These are phyloP conservation scores for Venustaconcha ellipsiformis DNA, from an alignment of 1,140 invertebrate species.

Conservation along the genomic window DNA sequence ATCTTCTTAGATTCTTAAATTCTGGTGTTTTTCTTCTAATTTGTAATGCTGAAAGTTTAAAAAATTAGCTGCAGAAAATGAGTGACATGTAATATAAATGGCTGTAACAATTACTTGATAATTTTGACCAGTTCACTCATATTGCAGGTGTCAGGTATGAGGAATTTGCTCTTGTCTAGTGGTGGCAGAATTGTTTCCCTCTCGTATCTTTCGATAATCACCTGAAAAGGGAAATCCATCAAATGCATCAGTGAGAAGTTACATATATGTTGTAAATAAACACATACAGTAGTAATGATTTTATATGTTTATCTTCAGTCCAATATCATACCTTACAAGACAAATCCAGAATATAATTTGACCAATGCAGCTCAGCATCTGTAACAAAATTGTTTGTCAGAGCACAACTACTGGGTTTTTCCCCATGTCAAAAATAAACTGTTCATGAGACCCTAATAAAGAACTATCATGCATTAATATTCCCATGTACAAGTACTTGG, in stretches of 20 bases:
- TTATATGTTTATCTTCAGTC: background rate
- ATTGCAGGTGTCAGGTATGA: slow-evolving; percentile 77
- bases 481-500: too few relatives aligned
- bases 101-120: slow-evolving; percentile 69
- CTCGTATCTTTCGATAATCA: slow-evolving; percentile 76
- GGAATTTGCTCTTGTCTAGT: slow-evolving; percentile 77
- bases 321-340: background rate
- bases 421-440: background rate
- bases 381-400: background rate
- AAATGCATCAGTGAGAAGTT: too few relatives aligned
- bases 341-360: background rate
- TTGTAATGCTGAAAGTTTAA: too few relatives aligned
- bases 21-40: too few relatives aligned
- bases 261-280: background rate
- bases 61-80: too few relatives aligned
- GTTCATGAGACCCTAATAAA: too few relatives aligned
- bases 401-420: background rate
- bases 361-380: background rate
- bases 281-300: background rate
- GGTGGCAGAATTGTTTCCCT: slow-evolving; percentile 75
- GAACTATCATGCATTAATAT: too few relatives aligned
- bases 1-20: too few relatives aligned
- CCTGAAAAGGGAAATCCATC: slow-evolving; percentile 54
- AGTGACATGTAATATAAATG: too few relatives aligned
- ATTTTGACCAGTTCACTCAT: slow-evolving; percentile 77